Evolutionary conservation across 2,113 vertebrate species (phyloP).

Genomic region (Oreamnos americanus): DNA sequence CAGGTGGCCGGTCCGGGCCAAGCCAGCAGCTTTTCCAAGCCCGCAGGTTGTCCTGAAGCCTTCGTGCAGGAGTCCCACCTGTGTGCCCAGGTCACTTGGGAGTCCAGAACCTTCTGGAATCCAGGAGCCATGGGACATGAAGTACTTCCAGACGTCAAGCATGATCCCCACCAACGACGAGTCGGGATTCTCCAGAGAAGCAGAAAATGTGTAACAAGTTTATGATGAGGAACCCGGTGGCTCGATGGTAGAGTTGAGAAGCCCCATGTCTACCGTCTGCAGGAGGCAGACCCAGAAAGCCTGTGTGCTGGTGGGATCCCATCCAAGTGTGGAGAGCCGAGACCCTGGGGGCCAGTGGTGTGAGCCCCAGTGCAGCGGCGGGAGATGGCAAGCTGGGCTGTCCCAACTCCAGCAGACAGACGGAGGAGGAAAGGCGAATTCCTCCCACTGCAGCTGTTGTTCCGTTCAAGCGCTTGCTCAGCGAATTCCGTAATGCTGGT

Average conservation of each 20-base stretch:
- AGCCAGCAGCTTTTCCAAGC: not conserved
- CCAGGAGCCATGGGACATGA: not conserved
- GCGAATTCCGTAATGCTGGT: not conserved
- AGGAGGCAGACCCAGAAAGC: not conserved
- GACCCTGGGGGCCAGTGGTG: not conserved
- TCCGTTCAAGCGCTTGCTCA: not conserved
- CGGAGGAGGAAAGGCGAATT: not conserved
- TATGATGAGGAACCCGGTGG: not conserved
- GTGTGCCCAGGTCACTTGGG: not conserved
- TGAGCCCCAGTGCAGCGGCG: no score
- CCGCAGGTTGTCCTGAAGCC: no score
- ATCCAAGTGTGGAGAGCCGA: not conserved
- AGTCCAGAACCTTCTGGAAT: no score
- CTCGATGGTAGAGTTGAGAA: not conserved
- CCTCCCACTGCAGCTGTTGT: not conserved
- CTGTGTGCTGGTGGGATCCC: not conserved
- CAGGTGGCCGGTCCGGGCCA: not conserved
- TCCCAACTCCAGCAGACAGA: not conserved
- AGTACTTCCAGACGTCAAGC: not conserved
- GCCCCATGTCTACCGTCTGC: not conserved
- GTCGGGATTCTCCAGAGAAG: not conserved
- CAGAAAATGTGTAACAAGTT: not conserved
- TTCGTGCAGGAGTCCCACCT: accelerated
- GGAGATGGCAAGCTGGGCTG: not conserved
- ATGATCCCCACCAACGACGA: not conserved